Evolutionary conservation across 1,140 invertebrate genomes (phyloP), one percentile per base, ranked within the genome.

Genomic region (Sitodiplosis mosellana): DNA sequence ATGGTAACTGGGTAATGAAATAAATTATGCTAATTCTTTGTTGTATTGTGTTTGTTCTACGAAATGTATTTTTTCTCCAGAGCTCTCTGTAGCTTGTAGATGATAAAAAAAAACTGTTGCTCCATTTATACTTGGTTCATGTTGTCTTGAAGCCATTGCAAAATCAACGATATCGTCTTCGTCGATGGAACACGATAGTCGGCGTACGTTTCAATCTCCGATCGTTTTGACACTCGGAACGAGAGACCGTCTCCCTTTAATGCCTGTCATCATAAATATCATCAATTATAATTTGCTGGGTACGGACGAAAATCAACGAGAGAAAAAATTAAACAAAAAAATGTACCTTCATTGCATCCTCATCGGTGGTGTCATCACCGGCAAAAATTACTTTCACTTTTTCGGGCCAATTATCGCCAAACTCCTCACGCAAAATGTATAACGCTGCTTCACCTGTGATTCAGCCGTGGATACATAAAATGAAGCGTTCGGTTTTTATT

Each of bases 321-420:
- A 27, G 8, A 45, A 11, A 45, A 2, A 18, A 27, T 14, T 15
- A 22, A n/a, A n/a, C n/a, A n/a, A n/a, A n/a, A 27, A 33, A 4
- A 60, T 65, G 67, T 60, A 89, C 85, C 68, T 76, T 70, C 80
- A 91, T 89, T 20, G 87, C 87, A 65, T 91, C 87, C 67, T 92
- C 87, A 62, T 91, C 87, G 1, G 87, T 90, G 20, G 74, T 77
- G 63, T 91, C 88, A 65, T 92, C 88, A 49, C 88, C 88, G 34
- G 78, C 86, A 57, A 88, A 90, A 51, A 91, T 84, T 51, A 88
- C 86, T 50, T 80, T 72, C 47, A 88, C 83, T 22, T 86, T 69
- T 59, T 89, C 77, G 49, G 77, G 77, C 87, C 87, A 92, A 60
- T 88, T 80, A 0, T 86, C 69, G 1, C 87, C 88, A 60, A 90